Conservation (phyloP, 2,888 invertebrate species). For the Dryococelus australis region DNA sequence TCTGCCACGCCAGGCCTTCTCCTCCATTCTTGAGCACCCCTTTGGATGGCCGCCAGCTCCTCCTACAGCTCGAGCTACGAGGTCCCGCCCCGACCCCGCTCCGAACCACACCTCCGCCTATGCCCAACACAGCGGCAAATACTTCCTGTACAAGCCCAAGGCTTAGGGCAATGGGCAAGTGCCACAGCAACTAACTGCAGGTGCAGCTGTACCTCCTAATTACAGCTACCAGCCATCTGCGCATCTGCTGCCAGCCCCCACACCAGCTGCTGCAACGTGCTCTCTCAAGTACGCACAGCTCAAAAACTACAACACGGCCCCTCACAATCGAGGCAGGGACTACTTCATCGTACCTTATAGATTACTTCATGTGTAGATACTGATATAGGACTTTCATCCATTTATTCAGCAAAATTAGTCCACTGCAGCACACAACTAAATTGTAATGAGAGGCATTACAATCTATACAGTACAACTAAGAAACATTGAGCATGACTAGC, state of each 20-base stretch:
- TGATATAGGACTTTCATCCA: too few species aligned
- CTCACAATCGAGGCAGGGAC: slow-evolving; percentile 82
- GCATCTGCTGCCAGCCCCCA: slow-evolving; percentile 36
- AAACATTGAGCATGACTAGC: too few species aligned
- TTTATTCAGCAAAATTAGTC: too few species aligned
- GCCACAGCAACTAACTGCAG: slow-evolving; percentile 34
- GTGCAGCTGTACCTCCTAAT: slow-evolving; percentile 50
- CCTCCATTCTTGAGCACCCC: slow-evolving; percentile 53
- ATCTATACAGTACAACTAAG: too few species aligned
- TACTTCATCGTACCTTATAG: too few species aligned
- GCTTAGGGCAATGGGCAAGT: slow-evolving; percentile 59
- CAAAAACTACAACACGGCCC: slow-evolving; percentile 82
- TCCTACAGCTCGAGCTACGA: slow-evolving; percentile 41
- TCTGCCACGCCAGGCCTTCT: slow-evolving; percentile 41
- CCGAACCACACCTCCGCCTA: slow-evolving; percentile 29
- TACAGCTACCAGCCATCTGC: slow-evolving; percentile 38
- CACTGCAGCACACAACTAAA: too few species aligned
- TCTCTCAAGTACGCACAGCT: slow-evolving; percentile 54
- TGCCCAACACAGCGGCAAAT: slow-evolving; percentile 32
- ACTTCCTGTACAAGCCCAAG: slow-evolving; percentile 59
- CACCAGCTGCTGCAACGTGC: slow-evolving; percentile 47
- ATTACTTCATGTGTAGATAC: too few species aligned
- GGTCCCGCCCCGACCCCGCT: slow-evolving; percentile 21
- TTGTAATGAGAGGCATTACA: too few species aligned
- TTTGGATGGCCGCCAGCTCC: slow-evolving; percentile 44